Evolutionary conservation across 2,888 invertebrate genomes (phyloP).

Genomic region (Ophion ventricosus): DNA sequence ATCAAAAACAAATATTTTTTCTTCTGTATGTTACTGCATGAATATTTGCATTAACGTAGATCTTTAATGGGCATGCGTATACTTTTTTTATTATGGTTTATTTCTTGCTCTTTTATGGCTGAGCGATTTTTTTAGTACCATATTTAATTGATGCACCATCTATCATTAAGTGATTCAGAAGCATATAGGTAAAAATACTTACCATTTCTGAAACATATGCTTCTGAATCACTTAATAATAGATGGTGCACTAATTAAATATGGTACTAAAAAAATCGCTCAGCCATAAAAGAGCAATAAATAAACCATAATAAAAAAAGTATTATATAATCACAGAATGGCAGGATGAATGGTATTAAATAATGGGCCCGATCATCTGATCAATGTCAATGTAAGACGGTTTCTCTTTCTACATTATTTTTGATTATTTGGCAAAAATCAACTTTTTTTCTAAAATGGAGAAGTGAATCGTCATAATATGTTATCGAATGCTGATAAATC

Average conservation of each 20-base stretch:
- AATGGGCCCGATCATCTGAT: not conserved
- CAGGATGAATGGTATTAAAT: not conserved
- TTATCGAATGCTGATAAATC: too few relatives aligned
- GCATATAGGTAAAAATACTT: slow-evolving; percentile 78
- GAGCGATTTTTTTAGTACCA: not conserved
- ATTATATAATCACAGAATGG: not conserved
- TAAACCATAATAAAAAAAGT: not conserved
- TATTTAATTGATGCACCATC: not conserved
- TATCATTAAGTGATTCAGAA: too few relatives aligned
- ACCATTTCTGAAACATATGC: slow-evolving; percentile 93
- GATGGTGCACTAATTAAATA: not conserved
- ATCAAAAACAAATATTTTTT: too few relatives aligned
- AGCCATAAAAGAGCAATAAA: not conserved
- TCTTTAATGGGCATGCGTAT: not conserved
- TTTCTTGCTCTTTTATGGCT: not conserved
- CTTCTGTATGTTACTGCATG: too few relatives aligned
- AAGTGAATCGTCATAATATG: too few relatives aligned
- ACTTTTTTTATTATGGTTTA: not conserved
- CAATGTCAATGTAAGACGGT: not conserved
- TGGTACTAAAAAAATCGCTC: not conserved
- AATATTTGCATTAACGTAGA: too few relatives aligned
- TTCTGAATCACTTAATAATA: not conserved
- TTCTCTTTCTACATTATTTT: not conserved
- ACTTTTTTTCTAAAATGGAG: too few relatives aligned
- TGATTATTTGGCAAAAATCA: too few relatives aligned